Base-by-base conservation (phyloP, 2,113 vertebrate species). In the Prionailurus viverrinus region DNA sequence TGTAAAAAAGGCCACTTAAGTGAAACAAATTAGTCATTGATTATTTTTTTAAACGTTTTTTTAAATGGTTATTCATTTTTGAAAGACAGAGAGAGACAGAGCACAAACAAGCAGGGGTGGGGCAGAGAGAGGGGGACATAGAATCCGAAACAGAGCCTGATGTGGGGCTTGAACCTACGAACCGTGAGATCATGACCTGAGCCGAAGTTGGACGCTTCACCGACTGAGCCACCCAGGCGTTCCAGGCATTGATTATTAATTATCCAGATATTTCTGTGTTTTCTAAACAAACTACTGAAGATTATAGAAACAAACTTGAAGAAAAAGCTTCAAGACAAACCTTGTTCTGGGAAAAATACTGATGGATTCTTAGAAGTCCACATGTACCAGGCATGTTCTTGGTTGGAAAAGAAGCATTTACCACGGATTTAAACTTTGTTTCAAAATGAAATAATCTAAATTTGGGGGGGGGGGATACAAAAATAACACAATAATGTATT, bases 401-500 rank as follows among this genome's bases (percentile, higher is more conserved):
- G 41, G 80, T n/a, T 65, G 51, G 45, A 82, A 86, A 93, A 81
- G 18, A 86, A 45, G n/a, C 51, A 87, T 45, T 96, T 85, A 80
- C 69, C 25, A 85, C 53, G 16, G 69, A 81, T 58, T 91, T 86
- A 27, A 33, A 33, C 9, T 12, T 88, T 69, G 65, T 88, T 91
- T 21, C n/a, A 25, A 91, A 96, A 92, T 89, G 29, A 93, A 93
- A 91, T 36, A 13, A 96, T 84, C 41, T 82, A 85, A 86, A 63
- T 80, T 79, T 86, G 74, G 66, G 89, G 39, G 84, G 63, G 89
- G 39, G 84, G 58, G 81, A 51, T 68, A 71, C 23, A 95, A 88
- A 96, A 94, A 95, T 94, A 96, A 93, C 9, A 53, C 33, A 80
- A 65, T 69, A 89, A 53, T 58, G n/a, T 74, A 48, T 12, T 90